Evolutionary conservation across 2,888 invertebrate genomes (phyloP), one percentile per base, ranked within the genome.

Genomic region (Vandiemenella viatica): DNA sequence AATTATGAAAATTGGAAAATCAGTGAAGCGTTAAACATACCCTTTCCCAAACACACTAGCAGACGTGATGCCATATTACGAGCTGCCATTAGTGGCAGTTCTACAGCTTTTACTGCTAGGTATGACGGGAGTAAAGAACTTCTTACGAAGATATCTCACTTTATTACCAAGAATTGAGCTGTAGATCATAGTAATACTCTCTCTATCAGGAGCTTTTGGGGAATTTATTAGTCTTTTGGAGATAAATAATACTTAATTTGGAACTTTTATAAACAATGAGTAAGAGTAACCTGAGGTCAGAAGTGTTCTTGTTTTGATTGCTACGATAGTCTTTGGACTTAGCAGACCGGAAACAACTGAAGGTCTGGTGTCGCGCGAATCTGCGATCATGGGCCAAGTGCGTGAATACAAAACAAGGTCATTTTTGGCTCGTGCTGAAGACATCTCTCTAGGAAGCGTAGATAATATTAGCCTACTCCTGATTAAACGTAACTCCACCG

Each of bases 51-150:
- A 15, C 23, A 13, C 23, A 23, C 17, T 16, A 48, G 51, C 51
- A 51, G 48, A 48, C 45, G 43, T 48, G 21, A 45, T 43, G 45
- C 51, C 51, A 51, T 51, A 47, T 51, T 51, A 23, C 51, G 21
- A 51, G 45, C 51, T 48, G 51, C 51, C 51, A 51, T 51, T 48
- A 48, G 48, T 49, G 53, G 53, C 51, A 53, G 46, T 47, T 50
- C 51, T 41, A 53, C 53, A 53, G 53, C 53, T 53, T 53, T 53
- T 51, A 53, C 49, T 23, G 49, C 45, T 26, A 37, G 41, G 53
- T 37, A 50, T 48, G 38, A 50, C 32, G 53, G 53, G 53, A 46
- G 45, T 47, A 19, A 41, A 37, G 22, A 15, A 38, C 15, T 17
- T 38, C 38, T 41, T 16, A 44, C 37, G 26, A 46, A 49, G 44